Base-by-base conservation (phyloP, 2,797 vertebrate species). In the Gymnodraco acuticeps region DNA sequence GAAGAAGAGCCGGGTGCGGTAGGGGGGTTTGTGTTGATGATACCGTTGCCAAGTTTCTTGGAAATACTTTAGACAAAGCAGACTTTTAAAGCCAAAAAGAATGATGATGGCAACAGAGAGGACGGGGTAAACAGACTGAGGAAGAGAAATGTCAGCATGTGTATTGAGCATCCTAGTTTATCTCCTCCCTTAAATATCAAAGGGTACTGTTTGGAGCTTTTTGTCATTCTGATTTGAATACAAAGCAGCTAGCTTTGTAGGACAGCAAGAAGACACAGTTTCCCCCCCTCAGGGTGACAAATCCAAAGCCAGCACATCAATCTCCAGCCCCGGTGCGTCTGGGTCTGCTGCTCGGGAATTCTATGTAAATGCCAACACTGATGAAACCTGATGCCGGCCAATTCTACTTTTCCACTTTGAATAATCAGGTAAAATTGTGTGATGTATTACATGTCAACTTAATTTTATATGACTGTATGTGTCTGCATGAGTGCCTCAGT, bases 361-460 rank as follows among this genome's bases (percentile, higher is more conserved):
- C 58, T 47, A 53, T 15, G 38, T 42, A 61, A 86, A 80, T 60
- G 67, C 75, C 65, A 72, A 47, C 71, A 15, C 53, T 76, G 86
- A 86, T 87, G 45, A 85, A 87, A 79, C 69, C 75, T 55, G 80
- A 80, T 76, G 62, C 68, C 2, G 50, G 66, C 58, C 81, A 84
- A 85, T 80, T 88, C 77, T 71, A 60, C 72, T 51, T 75, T 66
- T 81, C 73, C 66, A 81, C 81, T 88, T 84, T 77, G 64, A 92
- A 82, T 88, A 92, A 87, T 90, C 72, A 85, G 86, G 83, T 85
- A 51, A 89, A 87, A 87, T 73, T 68, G 62, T 64, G 54, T 81
- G 84, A 90, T 88, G 52, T 82, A 88, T 87, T 75, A 70, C 77
- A n/a, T 63, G 83, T 85, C 87, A 73, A 46, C 77, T 79, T 89